These are phyloP conservation scores for Nebria ingens DNA, from an alignment of 1,140 invertebrate species.

Conservation along the genomic window DNA sequence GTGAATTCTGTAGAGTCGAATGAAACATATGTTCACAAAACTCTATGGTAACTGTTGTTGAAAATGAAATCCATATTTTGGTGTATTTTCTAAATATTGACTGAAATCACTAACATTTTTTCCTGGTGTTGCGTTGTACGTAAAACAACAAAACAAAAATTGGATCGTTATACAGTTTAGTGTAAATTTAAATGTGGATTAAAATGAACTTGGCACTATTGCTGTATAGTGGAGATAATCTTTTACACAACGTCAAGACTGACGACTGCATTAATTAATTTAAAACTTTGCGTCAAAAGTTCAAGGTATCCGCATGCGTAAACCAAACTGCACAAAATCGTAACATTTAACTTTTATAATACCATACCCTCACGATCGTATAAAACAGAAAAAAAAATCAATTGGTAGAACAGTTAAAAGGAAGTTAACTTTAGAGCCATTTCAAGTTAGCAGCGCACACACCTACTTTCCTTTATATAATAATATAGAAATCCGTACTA, in stretches of 20 bases:
- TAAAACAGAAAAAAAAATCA: not conserved
- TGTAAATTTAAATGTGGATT: too few species aligned
- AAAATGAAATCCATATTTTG: too few species aligned
- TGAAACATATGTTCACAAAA: too few species aligned
- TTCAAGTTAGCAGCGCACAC: not conserved
- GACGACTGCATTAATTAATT: conserved; percentile 7
- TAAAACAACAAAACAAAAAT: too few species aligned
- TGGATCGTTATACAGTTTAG: too few species aligned
- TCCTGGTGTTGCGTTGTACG: too few species aligned
- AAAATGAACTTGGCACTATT: too few species aligned
- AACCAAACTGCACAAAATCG: not conserved
- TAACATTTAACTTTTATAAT: conserved; percentile 1
- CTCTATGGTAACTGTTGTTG: too few species aligned
- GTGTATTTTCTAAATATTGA: too few species aligned
- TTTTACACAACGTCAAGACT: not conserved
- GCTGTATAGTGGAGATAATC: not conserved
- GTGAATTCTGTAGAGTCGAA: too few species aligned
- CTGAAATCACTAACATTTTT: too few species aligned
- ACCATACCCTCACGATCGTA: too few species aligned
- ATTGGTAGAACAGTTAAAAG: not conserved
- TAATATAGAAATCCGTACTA: not conserved
- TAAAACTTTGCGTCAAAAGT: conserved; percentile 2
- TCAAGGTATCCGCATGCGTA: not conserved
- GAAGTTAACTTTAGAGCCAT: not conserved
- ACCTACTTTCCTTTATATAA: not conserved